Percentiles rank a stretch among this genome's conserved stretches.
Evolutionary conservation across 2,797 vertebrate genomes (phyloP).

Genomic region (Gallinago solitaria): DNA sequence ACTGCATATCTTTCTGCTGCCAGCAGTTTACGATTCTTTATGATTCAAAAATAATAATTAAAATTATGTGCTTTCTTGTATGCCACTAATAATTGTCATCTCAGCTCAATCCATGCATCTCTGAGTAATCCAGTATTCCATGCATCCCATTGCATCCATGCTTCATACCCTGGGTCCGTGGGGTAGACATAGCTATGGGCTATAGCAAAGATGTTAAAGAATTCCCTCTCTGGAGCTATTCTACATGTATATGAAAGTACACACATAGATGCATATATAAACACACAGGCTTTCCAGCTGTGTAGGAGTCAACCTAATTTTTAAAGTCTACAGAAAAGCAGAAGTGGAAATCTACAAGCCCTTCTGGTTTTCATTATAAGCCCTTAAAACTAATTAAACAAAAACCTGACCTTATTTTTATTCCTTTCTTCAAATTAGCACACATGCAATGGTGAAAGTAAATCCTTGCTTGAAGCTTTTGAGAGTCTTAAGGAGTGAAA

Average conservation of each 20-base stretch:
- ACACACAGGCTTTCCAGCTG: neutral
- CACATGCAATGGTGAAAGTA: neutral
- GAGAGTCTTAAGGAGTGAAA: neutral
- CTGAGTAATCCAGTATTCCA: neutral
- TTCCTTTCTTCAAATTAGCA: neutral
- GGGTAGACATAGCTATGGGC: neutral
- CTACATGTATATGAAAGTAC: neutral
- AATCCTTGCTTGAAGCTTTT: neutral
- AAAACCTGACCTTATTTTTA: neutral
- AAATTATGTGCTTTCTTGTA: neutral
- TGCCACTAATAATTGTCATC: neutral
- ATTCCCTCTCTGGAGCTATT: neutral
- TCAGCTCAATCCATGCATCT: neutral
- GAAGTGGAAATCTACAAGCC: neutral
- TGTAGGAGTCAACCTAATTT: neutral
- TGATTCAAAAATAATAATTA: neutral
- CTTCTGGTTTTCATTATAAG: neutral
- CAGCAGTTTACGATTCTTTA: neutral
- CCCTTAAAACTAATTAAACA: neutral
- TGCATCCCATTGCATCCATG: neutral
- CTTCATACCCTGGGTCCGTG: neutral
- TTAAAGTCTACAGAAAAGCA: neutral
- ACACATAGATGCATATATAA: neutral
- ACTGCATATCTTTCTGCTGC: neutral
- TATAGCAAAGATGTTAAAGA: neutral